Evolutionary conservation across 2,888 invertebrate genomes (phyloP), one percentile per base, ranked within the genome.

Genomic region (Sclerodermus sp.): DNA sequence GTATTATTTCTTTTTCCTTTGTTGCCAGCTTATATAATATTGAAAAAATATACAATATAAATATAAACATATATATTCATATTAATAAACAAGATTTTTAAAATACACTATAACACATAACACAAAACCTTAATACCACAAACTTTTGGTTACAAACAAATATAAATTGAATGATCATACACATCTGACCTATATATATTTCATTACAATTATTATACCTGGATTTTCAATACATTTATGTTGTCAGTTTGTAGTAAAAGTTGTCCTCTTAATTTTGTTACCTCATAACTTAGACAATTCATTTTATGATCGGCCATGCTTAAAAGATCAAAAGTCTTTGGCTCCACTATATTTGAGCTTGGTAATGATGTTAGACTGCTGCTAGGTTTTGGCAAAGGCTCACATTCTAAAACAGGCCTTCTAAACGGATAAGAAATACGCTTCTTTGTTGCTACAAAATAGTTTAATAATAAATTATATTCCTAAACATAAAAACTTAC

Each of bases 1-100:
- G 81, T 30, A 82, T 74, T 62, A 91, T 88, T 81, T 91, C 91
- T 68, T 84, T 84, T 62, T 90, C 88, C 68, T 75, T 77, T 2
- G 58, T 48, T 1, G 68, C 50, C 38, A 77, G 45, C 77, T 77
- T 29, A 45, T 29, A 49, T n/a, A 14, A 14, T 16, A 38, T 37
- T 37, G 6, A 37, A n/a, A n/a, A n/a, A n/a, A n/a, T n/a, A n/a
- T n/a, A n/a, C n/a, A n/a, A n/a, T n/a, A n/a, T n/a, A n/a, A 23
- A 23, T 23, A 23, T 5, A 23, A 23, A 23, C 3, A 8, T 23
- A 23, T 23, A 5, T 3, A 5, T 23, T 5, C 8, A 23, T 3
- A 23, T 23, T 8, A 23, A 3, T 23, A 23, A 23, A 5, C 8
- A 23, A 23, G 8, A 23, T 23, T 5, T 23, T 23, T 23, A 23